A percentile compares a stretch with the other conserved stretches of the same genome.
Evolutionary conservation across 2,888 invertebrate genomes (phyloP).

Genomic region (Dasysyrphus albostriatus): DNA sequence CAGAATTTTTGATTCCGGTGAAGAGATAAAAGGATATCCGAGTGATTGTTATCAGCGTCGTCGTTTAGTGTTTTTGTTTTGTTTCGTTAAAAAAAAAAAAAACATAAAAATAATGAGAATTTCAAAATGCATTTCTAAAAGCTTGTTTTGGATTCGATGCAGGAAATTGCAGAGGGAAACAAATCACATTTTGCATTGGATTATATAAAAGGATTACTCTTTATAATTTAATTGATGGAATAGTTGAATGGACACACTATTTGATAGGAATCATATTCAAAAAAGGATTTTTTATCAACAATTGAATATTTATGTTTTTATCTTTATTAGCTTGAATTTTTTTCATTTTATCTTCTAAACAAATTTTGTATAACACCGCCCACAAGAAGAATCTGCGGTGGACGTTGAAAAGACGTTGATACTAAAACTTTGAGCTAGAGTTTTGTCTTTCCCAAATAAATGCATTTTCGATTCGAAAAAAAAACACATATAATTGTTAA

Average conservation of each 20-base stretch:
- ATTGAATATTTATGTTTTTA: neutral
- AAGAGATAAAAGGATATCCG: constrained; percentile 65
- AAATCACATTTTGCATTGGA: constrained; percentile 60
- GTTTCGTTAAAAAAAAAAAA: constrained; percentile 2
- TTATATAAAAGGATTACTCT: constrained; percentile 57
- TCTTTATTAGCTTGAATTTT: too few relatives aligned
- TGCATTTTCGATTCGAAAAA: too few relatives aligned
- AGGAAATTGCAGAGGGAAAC: neutral
- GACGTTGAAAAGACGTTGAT: too few relatives aligned
- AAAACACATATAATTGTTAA: too few relatives aligned
- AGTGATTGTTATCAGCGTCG: constrained; percentile 45
- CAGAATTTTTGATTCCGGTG: constrained; percentile 59
- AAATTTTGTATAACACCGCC: too few relatives aligned
- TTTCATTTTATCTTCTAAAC: too few relatives aligned
- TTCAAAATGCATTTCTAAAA: constrained; percentile 33
- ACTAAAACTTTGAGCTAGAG: too few relatives aligned
- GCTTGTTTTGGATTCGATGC: constrained; percentile 13
- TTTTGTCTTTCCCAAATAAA: too few relatives aligned
- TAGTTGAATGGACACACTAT: neutral
- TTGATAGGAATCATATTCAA: neutral
- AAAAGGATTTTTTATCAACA: neutral
- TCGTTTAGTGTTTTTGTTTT: constrained; percentile 11
- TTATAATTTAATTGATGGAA: neutral
- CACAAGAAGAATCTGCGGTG: too few relatives aligned
- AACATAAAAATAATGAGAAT: neutral